A percentile compares a stretch with the other conserved stretches of the same genome.
These are phyloP conservation scores for Stictocephala bisonia DNA, from an alignment of 2,888 invertebrate species.

Conservation along the genomic window DNA sequence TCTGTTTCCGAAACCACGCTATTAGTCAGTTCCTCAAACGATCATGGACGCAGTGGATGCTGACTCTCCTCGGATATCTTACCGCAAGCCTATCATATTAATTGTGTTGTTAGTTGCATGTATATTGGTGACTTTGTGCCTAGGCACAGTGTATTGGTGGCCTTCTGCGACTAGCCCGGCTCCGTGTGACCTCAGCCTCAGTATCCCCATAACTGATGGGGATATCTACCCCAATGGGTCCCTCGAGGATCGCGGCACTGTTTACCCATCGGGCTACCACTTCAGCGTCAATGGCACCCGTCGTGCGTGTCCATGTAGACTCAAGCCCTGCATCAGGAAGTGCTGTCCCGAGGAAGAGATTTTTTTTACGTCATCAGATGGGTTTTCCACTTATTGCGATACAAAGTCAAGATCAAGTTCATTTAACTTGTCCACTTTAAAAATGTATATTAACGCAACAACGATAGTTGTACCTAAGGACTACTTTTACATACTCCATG, in stretches of 20 bases:
- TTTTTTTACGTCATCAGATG: not conserved
- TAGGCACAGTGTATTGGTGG: no score
- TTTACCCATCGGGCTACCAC: constrained; percentile 20
- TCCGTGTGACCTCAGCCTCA: constrained; percentile 10
- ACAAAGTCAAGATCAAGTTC: not conserved
- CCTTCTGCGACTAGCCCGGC: no score
- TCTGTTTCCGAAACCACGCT: no score
- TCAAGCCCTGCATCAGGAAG: constrained; percentile 33
- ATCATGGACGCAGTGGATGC: no score
- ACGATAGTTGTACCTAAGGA: no score
- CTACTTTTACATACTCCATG: constrained; percentile 1
- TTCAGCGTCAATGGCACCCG: constrained; percentile 27
- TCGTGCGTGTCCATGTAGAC: constrained; percentile 23
- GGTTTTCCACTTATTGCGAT: not conserved
- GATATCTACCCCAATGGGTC: not conserved
- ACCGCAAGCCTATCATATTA: no score
- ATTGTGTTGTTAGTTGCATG: no score
- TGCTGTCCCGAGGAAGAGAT: constrained; percentile 9
- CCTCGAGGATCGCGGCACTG: constrained; percentile 7
- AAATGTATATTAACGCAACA: not conserved
- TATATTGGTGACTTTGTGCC: no score
- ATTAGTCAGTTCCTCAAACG: no score
- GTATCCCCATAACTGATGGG: not conserved
- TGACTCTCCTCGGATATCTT: no score
- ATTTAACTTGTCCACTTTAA: not conserved